Percentiles rank a stretch among this genome's conserved stretches.
phyloP scores from a whole-genome alignment of 2,113 vertebrate species.

The Amazona guildingii region DNA sequence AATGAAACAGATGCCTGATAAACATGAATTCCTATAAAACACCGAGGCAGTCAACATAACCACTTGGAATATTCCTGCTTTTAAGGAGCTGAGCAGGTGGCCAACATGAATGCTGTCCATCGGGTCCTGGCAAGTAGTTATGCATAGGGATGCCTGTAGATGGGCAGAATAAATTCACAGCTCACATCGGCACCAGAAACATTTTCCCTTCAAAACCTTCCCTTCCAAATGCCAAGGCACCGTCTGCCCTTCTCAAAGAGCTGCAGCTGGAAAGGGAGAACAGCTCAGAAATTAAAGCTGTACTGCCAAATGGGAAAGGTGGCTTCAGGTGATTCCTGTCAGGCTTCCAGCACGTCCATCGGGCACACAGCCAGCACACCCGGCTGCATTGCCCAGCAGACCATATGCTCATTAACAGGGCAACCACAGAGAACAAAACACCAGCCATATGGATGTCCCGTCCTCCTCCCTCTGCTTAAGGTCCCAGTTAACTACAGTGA shows the following conservation, averaged over 20 bases:
- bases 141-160: fast-evolving
- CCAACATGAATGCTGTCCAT: neutral
- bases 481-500: neutral
- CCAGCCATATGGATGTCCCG: neutral
- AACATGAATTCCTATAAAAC: neutral
- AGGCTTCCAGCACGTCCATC: neutral
- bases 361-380: neutral
- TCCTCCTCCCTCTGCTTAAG: neutral
- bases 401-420: neutral
- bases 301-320: neutral
- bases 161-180: neutral
- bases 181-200: neutral
- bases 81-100: neutral
- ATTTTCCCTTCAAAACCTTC: neutral
- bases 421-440: neutral
- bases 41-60: neutral
- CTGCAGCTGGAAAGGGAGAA: neutral
- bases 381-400: fast-evolving
- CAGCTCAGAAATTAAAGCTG: neutral
- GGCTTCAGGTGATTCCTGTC: neutral
- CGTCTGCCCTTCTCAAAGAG: neutral
- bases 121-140: neutral
- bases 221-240: neutral
- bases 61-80: neutral
- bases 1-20: neutral